Evolutionary conservation across 2,113 vertebrate species (phyloP).

Genomic region (Merops nubicus): DNA sequence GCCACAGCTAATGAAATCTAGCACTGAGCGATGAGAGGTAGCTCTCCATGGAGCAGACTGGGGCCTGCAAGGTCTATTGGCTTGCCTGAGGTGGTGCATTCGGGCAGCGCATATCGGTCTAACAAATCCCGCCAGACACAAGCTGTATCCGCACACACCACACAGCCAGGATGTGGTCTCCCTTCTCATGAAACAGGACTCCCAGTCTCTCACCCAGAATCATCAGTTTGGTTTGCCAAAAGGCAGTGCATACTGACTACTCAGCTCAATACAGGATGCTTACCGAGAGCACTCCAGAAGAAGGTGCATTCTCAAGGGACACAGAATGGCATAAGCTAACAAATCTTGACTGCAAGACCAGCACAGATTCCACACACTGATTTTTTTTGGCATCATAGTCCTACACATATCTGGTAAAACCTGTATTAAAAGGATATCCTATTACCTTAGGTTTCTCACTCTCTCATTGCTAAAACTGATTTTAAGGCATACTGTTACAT

Average conservation of each 20-base stretch:
- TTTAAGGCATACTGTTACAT: neutral
- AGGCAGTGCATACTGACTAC: neutral
- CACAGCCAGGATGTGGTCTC: neutral
- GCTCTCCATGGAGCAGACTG: neutral
- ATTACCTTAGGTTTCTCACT: neutral
- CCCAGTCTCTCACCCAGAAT: neutral
- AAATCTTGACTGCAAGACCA: neutral
- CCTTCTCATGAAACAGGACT: neutral
- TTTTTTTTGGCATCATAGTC: neutral
- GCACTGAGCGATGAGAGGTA: rapidly evolving
- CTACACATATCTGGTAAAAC: neutral
- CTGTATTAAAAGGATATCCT: neutral
- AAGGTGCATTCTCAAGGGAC: neutral
- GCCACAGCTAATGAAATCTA: neutral
- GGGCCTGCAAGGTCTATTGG: neutral
- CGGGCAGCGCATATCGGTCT: neutral
- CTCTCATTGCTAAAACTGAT: neutral
- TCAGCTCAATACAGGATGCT: neutral
- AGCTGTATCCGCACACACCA: neutral
- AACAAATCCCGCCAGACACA: neutral
- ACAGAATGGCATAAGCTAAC: neutral
- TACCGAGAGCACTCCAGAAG: neutral
- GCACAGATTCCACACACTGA: neutral
- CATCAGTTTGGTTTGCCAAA: neutral
- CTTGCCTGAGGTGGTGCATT: rapidly evolving